Percentiles rank a stretch among this genome's conserved stretches.
phyloP scores from a whole-genome alignment of 2,888 invertebrate genomes.

The Eupithecia vulgata region DNA sequence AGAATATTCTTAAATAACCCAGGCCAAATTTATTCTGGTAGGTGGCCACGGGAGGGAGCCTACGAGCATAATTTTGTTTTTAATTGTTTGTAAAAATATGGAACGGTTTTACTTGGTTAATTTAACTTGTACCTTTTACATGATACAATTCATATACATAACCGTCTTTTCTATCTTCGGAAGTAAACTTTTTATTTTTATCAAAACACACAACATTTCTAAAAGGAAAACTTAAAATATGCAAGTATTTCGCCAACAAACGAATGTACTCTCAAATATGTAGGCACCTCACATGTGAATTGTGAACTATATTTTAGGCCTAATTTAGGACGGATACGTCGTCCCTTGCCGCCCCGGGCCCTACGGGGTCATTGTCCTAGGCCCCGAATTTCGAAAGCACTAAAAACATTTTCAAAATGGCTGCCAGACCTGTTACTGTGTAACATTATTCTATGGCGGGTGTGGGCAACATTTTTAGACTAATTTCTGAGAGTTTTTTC shows the following conservation, averaged over 20 bases:
- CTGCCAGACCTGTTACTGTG: conserved; percentile 80
- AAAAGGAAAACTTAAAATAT: background rate
- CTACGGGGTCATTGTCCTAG: conserved; percentile 81
- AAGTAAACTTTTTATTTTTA: too few species aligned
- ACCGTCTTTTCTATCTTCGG: too few species aligned
- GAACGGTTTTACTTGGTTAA: too few species aligned
- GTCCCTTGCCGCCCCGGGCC: conserved; percentile 44
- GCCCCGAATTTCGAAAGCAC: conserved; percentile 83
- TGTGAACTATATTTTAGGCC: conserved; percentile 17
- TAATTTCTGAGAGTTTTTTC: conserved; percentile 42
- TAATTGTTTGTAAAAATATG: too few species aligned
- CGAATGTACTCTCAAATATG: background rate
- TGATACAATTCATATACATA: too few species aligned
- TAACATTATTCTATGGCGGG: conserved; percentile 83
- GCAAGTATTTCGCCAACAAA: background rate
- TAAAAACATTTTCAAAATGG: conserved; percentile 81
- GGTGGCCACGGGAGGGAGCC: too few species aligned
- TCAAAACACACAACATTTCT: too few species aligned
- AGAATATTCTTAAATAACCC: too few species aligned
- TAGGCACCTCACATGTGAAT: background rate
- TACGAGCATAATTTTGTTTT: too few species aligned
- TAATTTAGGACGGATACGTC: conserved; percentile 26
- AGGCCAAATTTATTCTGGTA: too few species aligned
- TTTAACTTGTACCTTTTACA: too few species aligned
- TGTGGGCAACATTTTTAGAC: conserved; percentile 58